phyloP scores from a whole-genome alignment of 2,888 invertebrate genomes.

The Saturnia japonica region DNA sequence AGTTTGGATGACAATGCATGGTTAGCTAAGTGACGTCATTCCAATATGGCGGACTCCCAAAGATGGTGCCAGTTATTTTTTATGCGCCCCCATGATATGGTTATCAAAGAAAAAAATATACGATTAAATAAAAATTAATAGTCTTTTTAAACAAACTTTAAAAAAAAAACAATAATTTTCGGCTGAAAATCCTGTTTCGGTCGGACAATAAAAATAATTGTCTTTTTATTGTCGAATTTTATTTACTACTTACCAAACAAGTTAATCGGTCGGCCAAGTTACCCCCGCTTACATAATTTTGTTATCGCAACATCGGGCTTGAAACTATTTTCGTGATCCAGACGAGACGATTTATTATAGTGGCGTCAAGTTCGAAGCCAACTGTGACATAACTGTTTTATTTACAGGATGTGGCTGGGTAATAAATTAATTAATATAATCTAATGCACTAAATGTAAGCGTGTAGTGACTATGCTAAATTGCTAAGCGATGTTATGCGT shows the following conservation, averaged over 20 bases:
- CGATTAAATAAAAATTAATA: background rate
- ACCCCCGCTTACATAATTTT: background rate
- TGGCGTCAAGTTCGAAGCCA: constrained; percentile 25
- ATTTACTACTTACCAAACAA: background rate
- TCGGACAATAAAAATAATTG: too few relatives aligned
- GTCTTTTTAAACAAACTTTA: too few relatives aligned
- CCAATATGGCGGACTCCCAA: too few relatives aligned
- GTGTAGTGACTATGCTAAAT: background rate
- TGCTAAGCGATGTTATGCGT: background rate
- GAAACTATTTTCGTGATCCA: constrained; percentile 2
- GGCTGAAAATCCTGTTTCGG: too few relatives aligned
- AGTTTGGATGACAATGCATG: too few relatives aligned
- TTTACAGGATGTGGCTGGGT: constrained; percentile 34
- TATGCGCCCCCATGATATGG: too few relatives aligned
- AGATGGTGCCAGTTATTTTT: too few relatives aligned
- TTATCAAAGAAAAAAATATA: too few relatives aligned
- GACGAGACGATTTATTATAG: constrained; percentile 8
- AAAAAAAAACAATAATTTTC: too few relatives aligned
- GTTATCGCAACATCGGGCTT: background rate
- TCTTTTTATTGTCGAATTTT: too few relatives aligned
- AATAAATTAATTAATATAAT: constrained; percentile 28
- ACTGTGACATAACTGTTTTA: constrained; percentile 30
- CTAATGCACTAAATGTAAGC: background rate
- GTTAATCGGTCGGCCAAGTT: background rate
- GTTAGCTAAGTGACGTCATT: too few relatives aligned